Evolutionary conservation across 2,113 vertebrate species (phyloP).

Genomic region (Pandion haliaetus): DNA sequence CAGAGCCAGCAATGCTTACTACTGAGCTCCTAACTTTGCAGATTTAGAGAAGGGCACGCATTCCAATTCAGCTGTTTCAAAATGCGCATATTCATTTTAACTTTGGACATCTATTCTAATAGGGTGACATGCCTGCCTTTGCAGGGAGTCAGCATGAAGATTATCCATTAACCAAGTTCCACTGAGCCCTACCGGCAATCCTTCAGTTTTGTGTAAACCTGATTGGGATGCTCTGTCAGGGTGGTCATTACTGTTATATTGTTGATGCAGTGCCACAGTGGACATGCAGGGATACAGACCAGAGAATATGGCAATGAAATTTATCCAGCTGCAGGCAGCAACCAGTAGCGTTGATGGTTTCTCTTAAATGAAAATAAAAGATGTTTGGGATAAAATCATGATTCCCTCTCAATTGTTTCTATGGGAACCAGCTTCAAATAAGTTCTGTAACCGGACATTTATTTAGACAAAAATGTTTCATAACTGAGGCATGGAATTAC

Average conservation of each 20-base stretch:
- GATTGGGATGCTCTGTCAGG: neutral
- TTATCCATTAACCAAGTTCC: neutral
- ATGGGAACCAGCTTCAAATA: slow-evolving; percentile 2
- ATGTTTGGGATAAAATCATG: neutral
- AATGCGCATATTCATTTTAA: neutral
- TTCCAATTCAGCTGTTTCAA: neutral
- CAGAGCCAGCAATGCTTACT: neutral
- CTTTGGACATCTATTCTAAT: neutral
- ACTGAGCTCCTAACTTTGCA: neutral
- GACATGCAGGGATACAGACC: neutral
- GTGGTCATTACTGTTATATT: neutral
- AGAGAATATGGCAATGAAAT: neutral
- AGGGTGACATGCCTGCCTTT: neutral
- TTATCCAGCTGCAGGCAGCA: neutral
- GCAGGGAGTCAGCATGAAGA: neutral
- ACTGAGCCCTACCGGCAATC: neutral
- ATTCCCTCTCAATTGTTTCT: neutral
- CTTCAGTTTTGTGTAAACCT: neutral
- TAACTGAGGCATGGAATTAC: neutral
- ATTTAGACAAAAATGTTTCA: slow-evolving; percentile 7
- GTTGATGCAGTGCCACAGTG: neutral
- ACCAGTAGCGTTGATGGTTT: neutral
- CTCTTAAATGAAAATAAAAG: neutral
- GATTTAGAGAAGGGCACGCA: neutral
- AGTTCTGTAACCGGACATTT: neutral